Base-by-base conservation (phyloP, 2,113 vertebrate species). In the Alligator sinensis region DNA sequence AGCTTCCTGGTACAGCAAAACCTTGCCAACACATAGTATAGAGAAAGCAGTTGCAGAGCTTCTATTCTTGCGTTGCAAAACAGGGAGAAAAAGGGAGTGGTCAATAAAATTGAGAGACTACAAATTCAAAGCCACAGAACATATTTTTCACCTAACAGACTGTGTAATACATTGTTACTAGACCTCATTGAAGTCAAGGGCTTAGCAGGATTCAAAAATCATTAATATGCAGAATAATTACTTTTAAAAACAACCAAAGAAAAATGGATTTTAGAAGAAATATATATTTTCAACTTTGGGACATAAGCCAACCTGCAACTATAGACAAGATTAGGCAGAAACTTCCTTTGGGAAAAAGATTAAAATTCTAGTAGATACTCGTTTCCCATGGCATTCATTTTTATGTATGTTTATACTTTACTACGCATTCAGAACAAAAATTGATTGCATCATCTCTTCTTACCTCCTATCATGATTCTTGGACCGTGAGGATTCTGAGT, bases 401-500 rank as follows among this genome's bases (percentile, higher is more conserved):
- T 12, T 58, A 77, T 47, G 34, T 47, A 54, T 61, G 47, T 62
- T 60, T 28, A 64, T n/a, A 75, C 4, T 25, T 66, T 3, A 83
- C 19, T 38, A 88, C 27, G 54, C 58, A 58, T 21, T 83, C 30
- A 80, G 9, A 86, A 55, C 6, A 82, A 28, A 77, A 86, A 25
- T 15, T 21, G 19, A 77, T 74, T 30, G 3, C 55, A 27, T 62
- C 34, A 74, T 25, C 25, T 78, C 15, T 84, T 84, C 96, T 97
- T 97, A 99, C 99, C 99, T 99, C 93, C 97, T 93, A 92, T 98
- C 96, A 9, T 98, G 98, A 97, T 97, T 97, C 96, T 98, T 99
- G 66, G 98, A 98, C 70, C 98, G 98, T 54, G 98, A 97, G 27
- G 98, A 98, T 81, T 99, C 98, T 74, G 98, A 98, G 21, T 97